Conservation (phyloP, 2,797 vertebrate genomes). For the Sciaenops ocellatus region DNA sequence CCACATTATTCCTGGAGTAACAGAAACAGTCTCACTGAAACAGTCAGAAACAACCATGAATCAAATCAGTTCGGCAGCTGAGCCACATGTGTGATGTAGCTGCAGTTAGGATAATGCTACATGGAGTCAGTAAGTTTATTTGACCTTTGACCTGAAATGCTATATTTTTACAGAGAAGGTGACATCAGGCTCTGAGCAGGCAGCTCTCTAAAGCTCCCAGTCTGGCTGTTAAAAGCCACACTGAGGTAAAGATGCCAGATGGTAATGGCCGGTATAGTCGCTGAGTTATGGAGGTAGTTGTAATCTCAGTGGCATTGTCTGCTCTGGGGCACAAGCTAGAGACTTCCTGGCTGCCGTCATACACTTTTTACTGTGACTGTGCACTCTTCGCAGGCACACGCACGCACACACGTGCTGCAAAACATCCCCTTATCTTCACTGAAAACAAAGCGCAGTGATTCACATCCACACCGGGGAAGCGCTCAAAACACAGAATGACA, state of each 20-base stretch:
- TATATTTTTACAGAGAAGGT: slow-evolving; percentile 53
- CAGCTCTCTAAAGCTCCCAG: slow-evolving; percentile 52
- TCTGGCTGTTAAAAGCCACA: slow-evolving; percentile 65
- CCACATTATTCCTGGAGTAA: slow-evolving; percentile 2
- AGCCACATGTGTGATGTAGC: slow-evolving; percentile 22
- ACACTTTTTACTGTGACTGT: slow-evolving; percentile 45
- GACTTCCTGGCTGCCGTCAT: slow-evolving; percentile 74
- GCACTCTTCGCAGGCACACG: slow-evolving; percentile 19
- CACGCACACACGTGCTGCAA: slow-evolving; percentile 40
- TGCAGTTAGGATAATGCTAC: slow-evolving; percentile 9
- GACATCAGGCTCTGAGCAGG: slow-evolving; percentile 51
- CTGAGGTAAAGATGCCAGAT: slow-evolving; percentile 63
- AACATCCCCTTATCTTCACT: slow-evolving; percentile 61
- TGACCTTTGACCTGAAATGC: slow-evolving; percentile 54
- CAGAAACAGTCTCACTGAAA: slow-evolving; percentile 3
- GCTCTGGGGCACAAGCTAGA: slow-evolving; percentile 61
- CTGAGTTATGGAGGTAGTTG: slow-evolving; percentile 70
- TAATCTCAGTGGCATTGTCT: slow-evolving; percentile 68
- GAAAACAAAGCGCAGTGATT: slow-evolving; percentile 73
- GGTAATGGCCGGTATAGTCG: slow-evolving; percentile 61
- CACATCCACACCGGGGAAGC: slow-evolving; percentile 66
- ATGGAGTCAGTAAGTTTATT: slow-evolving; percentile 40
- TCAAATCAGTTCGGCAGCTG: background rate
- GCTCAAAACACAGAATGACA: slow-evolving; percentile 79
- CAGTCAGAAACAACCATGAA: background rate